A percentile compares a stretch with the other conserved stretches of the same genome.
phyloP scores from a whole-genome alignment of 2,797 vertebrate species.

The Cichlasoma orientale region DNA sequence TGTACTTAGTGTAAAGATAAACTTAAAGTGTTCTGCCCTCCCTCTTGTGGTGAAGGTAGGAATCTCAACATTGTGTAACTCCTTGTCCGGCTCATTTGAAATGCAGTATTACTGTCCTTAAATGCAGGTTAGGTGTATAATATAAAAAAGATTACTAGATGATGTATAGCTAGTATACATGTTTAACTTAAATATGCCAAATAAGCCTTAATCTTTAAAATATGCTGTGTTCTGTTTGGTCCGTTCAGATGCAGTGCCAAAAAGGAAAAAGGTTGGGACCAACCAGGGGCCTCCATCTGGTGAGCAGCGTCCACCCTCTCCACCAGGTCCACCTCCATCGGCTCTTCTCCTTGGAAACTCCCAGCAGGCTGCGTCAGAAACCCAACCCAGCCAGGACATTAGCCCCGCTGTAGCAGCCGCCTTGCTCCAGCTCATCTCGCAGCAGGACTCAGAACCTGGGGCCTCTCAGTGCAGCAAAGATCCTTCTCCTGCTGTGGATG shows the following conservation, averaged over 20 bases:
- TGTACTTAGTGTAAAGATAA: neutral
- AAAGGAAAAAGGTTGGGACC: constrained; percentile 78
- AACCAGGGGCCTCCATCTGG: constrained; percentile 81
- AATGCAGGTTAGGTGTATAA: neutral
- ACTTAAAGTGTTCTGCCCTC: constrained; percentile 26
- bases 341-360: constrained; percentile 62
- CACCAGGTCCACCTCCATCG: constrained; percentile 85
- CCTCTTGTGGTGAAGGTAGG: constrained; percentile 68
- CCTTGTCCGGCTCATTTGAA: neutral
- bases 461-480: constrained; percentile 59
- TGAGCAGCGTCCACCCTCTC: constrained; percentile 88
- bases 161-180: neutral
- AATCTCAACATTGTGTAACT: constrained; percentile 17
- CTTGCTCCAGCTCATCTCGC: constrained; percentile 91
- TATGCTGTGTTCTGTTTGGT: constrained; percentile 34
- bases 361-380: constrained; percentile 63
- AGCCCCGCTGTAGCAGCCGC: constrained; percentile 89
- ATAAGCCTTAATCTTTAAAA: constrained; percentile 20
- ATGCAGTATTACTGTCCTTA: neutral
- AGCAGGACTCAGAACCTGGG: constrained; percentile 84
- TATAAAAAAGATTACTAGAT: neutral
- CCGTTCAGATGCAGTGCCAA: constrained; percentile 79
- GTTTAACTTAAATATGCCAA: neutral
- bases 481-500: constrained; percentile 61
- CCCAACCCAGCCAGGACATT: constrained; percentile 80